Percentiles rank a stretch among this genome's conserved stretches.
Conservation (phyloP, 2,113 vertebrate species). For the Uria aalge region DNA sequence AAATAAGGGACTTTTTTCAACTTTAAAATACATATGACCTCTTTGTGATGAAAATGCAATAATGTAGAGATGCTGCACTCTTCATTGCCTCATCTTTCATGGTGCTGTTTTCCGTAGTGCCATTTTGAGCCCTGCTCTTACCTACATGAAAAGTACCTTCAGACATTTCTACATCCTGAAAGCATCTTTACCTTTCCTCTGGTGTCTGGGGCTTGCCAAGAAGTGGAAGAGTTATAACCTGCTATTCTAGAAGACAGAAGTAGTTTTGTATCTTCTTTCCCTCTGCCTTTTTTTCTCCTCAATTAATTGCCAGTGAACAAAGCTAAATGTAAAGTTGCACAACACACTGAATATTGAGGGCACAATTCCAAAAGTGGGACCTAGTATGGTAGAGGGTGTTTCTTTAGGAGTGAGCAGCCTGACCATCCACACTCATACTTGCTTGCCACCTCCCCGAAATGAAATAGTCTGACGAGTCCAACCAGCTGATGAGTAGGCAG, state of each 20-base stretch:
- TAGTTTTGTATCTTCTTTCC: neutral
- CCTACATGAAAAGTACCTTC: neutral
- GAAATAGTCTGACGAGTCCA: neutral
- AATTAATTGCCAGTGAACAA: neutral
- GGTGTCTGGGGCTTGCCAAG: neutral
- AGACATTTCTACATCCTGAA: neutral
- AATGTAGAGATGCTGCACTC: neutral
- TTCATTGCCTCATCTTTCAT: neutral
- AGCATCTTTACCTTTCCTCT: neutral
- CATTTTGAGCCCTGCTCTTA: neutral
- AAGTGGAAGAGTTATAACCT: neutral
- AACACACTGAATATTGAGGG: neutral
- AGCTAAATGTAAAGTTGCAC: neutral
- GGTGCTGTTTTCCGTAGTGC: neutral
- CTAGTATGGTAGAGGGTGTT: neutral
- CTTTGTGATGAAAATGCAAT: neutral
- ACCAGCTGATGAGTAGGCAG: conserved; percentile 9
- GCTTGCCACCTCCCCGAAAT: neutral
- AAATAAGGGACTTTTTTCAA: neutral
- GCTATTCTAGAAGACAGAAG: neutral
- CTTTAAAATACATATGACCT: neutral
- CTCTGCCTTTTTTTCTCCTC: neutral
- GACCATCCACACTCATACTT: neutral
- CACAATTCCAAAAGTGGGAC: fast-evolving
- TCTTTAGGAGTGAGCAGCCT: neutral